Conservation (phyloP, 2,797 vertebrate genomes). For the Dryobates pubescens region DNA sequence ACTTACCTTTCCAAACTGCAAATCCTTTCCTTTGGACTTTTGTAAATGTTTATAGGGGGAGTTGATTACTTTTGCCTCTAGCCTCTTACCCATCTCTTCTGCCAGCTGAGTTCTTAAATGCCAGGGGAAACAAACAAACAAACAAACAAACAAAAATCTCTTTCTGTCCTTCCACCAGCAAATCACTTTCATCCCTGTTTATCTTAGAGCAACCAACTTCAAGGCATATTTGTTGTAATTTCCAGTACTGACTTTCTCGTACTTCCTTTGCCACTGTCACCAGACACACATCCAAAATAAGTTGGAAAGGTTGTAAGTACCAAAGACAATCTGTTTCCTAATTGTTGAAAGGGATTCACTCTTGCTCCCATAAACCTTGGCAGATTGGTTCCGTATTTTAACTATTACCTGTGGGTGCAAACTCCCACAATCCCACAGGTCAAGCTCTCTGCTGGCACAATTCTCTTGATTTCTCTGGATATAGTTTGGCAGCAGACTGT, state of each 20-base stretch:
- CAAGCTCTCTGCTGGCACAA: background rate
- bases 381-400: background rate
- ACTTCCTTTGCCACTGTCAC: background rate
- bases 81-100: background rate
- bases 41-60: background rate
- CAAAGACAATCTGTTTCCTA: background rate
- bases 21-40: constrained; percentile 20
- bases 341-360: background rate
- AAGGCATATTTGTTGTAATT: background rate
- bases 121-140: background rate
- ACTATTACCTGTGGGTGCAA: background rate
- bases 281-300: background rate
- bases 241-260: background rate
- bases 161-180: background rate
- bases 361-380: background rate
- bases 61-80: background rate
- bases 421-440: background rate
- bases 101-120: background rate
- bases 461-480: background rate
- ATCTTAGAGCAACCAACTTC: background rate
- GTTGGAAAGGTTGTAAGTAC: background rate
- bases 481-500: background rate
- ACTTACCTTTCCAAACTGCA: background rate
- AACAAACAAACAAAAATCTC: background rate
- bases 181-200: background rate